Percentiles rank a stretch among this genome's conserved stretches.
These are phyloP conservation scores for Balanococcus diminutus DNA, from an alignment of 2,888 invertebrate genomes.

Conservation along the genomic window DNA sequence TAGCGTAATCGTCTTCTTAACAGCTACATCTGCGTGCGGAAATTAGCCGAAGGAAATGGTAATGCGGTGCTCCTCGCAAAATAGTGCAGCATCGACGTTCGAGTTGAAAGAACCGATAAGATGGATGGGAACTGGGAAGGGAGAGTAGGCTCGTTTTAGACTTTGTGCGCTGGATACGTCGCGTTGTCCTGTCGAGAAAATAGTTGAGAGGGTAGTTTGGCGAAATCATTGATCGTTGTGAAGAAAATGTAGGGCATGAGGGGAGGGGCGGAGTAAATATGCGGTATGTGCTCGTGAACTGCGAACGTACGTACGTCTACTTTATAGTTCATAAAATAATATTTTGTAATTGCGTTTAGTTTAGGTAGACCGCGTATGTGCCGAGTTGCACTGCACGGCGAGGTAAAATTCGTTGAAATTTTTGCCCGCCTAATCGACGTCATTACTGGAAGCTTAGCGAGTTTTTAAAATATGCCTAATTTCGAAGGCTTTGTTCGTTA, in stretches of 20 bases:
- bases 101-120: not conserved
- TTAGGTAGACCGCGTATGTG: not conserved
- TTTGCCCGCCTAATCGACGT: not conserved
- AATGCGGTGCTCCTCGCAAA: not conserved
- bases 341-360: not conserved
- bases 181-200: not conserved
- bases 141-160: not conserved
- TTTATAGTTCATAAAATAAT: too few relatives aligned
- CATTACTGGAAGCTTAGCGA: not conserved
- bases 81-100: not conserved
- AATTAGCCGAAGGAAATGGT: not conserved
- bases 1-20: not conserved
- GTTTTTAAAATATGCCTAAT: not conserved
- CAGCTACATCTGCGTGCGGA: not conserved
- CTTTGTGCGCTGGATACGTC: too few relatives aligned
- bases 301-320: too few relatives aligned
- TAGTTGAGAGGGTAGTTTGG: not conserved
- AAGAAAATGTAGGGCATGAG: not conserved
- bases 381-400: too few relatives aligned
- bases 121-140: not conserved
- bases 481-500: not conserved
- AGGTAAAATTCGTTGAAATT: not conserved
- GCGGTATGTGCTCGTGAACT: too few relatives aligned
- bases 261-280: not conserved
- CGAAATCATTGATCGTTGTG: not conserved